A percentile compares a stretch with the other conserved stretches of the same genome.
These are phyloP conservation scores for Leptestheria dahalacensis DNA, from an alignment of 1,140 invertebrate species.

Conservation along the genomic window DNA sequence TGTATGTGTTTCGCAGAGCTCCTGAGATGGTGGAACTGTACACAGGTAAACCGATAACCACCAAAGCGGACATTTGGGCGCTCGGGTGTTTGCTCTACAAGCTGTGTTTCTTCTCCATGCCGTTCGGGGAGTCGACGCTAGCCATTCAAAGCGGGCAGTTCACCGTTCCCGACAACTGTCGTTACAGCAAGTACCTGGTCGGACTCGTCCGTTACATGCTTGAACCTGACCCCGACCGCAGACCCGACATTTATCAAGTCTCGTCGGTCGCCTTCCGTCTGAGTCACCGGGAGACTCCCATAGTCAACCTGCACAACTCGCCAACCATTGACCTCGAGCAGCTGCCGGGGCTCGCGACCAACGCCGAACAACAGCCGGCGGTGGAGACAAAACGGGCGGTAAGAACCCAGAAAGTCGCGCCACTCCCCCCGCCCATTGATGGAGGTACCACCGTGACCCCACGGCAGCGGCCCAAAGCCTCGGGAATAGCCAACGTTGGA, in stretches of 20 bases:
- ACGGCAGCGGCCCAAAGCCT: slow-evolving; percentile 56
- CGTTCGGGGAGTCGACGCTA: slow-evolving; percentile 83
- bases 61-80: slow-evolving; percentile 85
- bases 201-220: slow-evolving; percentile 54
- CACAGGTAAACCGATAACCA: slow-evolving; percentile 70
- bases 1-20: slow-evolving; percentile 28
- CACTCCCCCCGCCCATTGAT: slow-evolving; percentile 34
- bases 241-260: slow-evolving; percentile 83
- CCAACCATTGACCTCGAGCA: slow-evolving; percentile 44
- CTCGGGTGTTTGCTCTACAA: slow-evolving; percentile 81
- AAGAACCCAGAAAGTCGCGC: neutral
- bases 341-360: slow-evolving; percentile 37
- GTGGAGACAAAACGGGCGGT: neutral
- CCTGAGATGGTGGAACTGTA: slow-evolving; percentile 96
- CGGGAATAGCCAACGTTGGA: slow-evolving; percentile 26
- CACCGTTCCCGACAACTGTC: slow-evolving; percentile 66
- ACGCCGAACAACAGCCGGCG: slow-evolving; percentile 15
- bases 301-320: slow-evolving; percentile 64
- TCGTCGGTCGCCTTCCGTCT: slow-evolving; percentile 60
- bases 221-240: slow-evolving; percentile 58
- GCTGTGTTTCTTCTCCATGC: slow-evolving; percentile 78
- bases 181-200: slow-evolving; percentile 41
- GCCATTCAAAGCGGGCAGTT: slow-evolving; percentile 87
- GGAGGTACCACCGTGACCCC: slow-evolving; percentile 66
- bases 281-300: slow-evolving; percentile 54